A percentile compares a stretch with the other conserved stretches of the same genome.
phyloP scores from a whole-genome alignment of 2,113 vertebrate genomes.

The Steatornis caripensis region DNA sequence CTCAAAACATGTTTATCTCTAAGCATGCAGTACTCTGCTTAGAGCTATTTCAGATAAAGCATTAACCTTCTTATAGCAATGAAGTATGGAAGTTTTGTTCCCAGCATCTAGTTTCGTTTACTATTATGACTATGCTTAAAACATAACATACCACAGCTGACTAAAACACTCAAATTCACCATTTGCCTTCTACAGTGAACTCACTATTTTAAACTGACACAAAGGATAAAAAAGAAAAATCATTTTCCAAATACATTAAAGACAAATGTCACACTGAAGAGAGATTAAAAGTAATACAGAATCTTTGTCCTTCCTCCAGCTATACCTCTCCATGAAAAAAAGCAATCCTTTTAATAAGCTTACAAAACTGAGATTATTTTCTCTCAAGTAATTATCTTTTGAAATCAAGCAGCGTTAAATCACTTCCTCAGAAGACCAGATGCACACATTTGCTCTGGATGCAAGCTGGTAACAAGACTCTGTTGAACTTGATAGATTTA shows the following conservation, averaged over 20 bases:
- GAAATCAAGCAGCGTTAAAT: background rate
- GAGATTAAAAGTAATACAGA: background rate
- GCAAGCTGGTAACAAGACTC: background rate
- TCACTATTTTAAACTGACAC: background rate
- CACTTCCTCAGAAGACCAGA: background rate
- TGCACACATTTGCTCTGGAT: background rate
- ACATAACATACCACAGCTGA: background rate
- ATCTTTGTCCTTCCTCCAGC: background rate
- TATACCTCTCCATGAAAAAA: background rate
- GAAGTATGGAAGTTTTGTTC: background rate
- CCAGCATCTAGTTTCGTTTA: background rate
- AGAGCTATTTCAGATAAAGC: background rate
- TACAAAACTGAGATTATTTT: background rate
- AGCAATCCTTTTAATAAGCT: background rate
- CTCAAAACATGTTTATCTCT: background rate
- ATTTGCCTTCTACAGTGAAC: background rate
- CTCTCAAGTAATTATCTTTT: background rate
- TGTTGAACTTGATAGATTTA: fast-evolving
- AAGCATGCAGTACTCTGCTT: background rate
- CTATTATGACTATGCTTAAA: background rate
- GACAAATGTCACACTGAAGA: background rate
- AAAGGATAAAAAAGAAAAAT: background rate
- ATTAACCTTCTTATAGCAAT: background rate
- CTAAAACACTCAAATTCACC: background rate
- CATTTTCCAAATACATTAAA: background rate